phyloP scores from a whole-genome alignment of 2,888 invertebrate genomes.

The Glaucopsyche alexis region DNA sequence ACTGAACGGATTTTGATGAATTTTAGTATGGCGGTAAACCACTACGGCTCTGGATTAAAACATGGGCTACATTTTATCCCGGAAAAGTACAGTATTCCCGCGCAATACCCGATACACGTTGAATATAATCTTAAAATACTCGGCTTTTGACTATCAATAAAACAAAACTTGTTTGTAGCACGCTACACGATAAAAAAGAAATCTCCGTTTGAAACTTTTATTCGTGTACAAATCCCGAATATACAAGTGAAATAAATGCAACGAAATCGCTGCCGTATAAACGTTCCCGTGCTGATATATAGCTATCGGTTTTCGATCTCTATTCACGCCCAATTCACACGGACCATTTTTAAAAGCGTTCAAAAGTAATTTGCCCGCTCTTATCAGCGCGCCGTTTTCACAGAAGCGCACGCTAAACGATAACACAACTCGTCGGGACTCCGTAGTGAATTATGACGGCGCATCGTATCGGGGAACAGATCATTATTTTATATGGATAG shows the following conservation, averaged over 20 bases:
- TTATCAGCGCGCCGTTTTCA: slow-evolving; percentile 34
- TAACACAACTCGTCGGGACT: slow-evolving; percentile 34
- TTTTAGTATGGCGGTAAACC: too few relatives aligned
- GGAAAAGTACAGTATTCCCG: too few relatives aligned
- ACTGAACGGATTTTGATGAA: too few relatives aligned
- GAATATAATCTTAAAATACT: neutral
- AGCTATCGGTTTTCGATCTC: slow-evolving; percentile 55
- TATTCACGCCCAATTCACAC: slow-evolving; percentile 54
- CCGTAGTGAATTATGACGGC: slow-evolving; percentile 48
- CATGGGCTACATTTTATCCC: too few relatives aligned
- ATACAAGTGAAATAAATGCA: slow-evolving; percentile 25
- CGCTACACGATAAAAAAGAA: neutral
- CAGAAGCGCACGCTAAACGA: slow-evolving; percentile 30
- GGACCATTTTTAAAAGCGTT: slow-evolving; percentile 48
- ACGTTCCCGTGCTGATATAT: slow-evolving; percentile 37
- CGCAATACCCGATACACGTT: too few relatives aligned
- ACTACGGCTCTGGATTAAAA: too few relatives aligned
- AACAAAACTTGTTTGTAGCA: neutral
- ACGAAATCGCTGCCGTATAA: slow-evolving; percentile 4
- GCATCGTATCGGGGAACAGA: slow-evolving; percentile 57
- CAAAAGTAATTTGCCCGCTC: slow-evolving; percentile 55
- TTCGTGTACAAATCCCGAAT: slow-evolving; percentile 20
- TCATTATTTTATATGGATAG: slow-evolving; percentile 69
- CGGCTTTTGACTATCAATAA: neutral
- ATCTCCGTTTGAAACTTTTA: neutral